A percentile compares a stretch with the other conserved stretches of the same genome.
Conservation (phyloP, 2,113 vertebrate species). For the Verasper variegatus region DNA sequence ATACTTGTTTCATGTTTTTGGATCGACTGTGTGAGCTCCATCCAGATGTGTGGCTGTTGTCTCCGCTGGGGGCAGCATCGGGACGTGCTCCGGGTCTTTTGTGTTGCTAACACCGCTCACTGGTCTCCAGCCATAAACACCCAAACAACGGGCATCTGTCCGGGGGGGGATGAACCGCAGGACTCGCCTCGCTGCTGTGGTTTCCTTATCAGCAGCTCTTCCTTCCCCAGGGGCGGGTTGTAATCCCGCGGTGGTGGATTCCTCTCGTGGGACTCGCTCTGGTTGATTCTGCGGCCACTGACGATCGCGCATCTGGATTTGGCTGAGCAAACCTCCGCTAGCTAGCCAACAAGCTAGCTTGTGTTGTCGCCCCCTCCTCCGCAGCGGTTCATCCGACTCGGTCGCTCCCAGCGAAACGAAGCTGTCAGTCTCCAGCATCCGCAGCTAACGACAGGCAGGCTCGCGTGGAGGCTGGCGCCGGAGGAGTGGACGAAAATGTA, state of each 20-base stretch:
- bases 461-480: slow-evolving; percentile 10
- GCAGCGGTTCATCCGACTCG: slow-evolving; percentile 16
- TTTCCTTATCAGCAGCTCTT: neutral
- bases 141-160: slow-evolving; percentile 57
- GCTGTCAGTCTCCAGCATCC: slow-evolving; percentile 9
- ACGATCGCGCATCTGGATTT: slow-evolving; percentile 75
- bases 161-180: neutral
- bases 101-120: slow-evolving; percentile 58
- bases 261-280: neutral
- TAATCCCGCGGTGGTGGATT: neutral
- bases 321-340: slow-evolving; percentile 26
- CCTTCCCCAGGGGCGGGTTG: neutral
- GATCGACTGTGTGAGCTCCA: no score
- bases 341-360: slow-evolving; percentile 44
- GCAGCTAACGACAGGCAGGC: neutral
- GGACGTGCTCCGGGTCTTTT: slow-evolving; percentile 49
- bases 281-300: neutral
- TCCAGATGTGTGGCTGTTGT: slow-evolving; percentile 45
- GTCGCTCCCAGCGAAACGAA: slow-evolving; percentile 27
- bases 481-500: slow-evolving; percentile 64
- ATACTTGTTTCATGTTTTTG: no score
- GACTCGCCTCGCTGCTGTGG: neutral
- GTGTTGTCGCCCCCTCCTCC: neutral
- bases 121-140: slow-evolving; percentile 48
- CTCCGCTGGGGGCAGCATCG: slow-evolving; percentile 62